Percentiles rank a stretch among this genome's conserved stretches.
Evolutionary conservation across 2,113 vertebrate genomes (phyloP).

Genomic region (Setophaga kirtlandii): DNA sequence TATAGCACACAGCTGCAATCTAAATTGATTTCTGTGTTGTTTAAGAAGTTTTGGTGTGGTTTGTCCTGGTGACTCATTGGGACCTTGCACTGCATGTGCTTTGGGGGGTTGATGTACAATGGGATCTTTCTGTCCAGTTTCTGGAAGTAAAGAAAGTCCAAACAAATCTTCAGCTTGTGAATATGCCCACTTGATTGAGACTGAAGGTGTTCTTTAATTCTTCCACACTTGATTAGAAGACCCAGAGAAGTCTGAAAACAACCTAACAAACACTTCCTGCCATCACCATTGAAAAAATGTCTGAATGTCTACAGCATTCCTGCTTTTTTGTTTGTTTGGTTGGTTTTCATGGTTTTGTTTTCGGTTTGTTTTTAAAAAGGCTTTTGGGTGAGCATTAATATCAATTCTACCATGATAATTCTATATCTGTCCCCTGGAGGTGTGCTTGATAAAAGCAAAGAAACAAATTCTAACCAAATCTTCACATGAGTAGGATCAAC

Average conservation of each 20-base stretch:
- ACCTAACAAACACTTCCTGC: neutral
- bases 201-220: neutral
- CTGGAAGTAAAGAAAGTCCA: neutral
- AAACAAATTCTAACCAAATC: neutral
- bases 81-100: neutral
- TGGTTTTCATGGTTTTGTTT: neutral
- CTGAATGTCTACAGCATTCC: neutral
- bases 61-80: neutral
- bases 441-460: neutral
- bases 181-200: neutral
- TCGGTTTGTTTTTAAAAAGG: neutral
- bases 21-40: neutral
- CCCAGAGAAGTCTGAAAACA: neutral
- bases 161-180: neutral
- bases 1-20: neutral
- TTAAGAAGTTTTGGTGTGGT: neutral
- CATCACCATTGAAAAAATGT: neutral
- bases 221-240: neutral
- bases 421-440: neutral
- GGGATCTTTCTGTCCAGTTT: neutral
- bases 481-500: neutral
- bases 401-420: neutral
- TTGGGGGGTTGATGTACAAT: neutral
- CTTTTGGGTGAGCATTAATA: neutral
- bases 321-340: too few species aligned